Base-by-base conservation (phyloP, 2,113 vertebrate genomes). In the Sphaerodactylus townsendi region DNA sequence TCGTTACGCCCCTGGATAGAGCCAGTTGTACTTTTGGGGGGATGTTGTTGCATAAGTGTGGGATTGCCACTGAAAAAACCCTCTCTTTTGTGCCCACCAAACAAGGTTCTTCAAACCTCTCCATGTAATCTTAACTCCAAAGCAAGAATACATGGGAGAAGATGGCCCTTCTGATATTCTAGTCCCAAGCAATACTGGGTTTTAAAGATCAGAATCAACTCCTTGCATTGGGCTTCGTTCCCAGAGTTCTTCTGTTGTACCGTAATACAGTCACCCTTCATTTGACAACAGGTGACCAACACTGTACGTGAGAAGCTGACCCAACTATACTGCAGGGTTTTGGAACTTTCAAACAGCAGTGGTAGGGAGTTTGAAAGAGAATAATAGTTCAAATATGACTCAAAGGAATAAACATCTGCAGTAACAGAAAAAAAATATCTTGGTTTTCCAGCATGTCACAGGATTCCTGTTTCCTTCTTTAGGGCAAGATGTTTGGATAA, bases 301-400 rank as follows among this genome's bases (percentile, higher is more conserved):
- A n/a, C 46, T 23, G 48, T 71, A 78, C 14, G 23, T 70, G 50
- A 69, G n/a, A 70, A 77, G 44, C 68, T 46, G 21, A 62, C 83
- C 78, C 65, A 77, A 35, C 21, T 15, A 25, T 19, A 76, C 33
- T 41, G 66, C 50, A 35, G 65, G 68, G 39, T 7, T 28, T 78
- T 59, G 66, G 74, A 71, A 82, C 56, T 3, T 2, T 21, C 15
- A 59, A 59, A 25, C 3, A 59, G 15, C n/a, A n/a, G 19, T 64
- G 33, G 69, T 30, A 19, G 59, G 50, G 33, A n/a, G n/a, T 62
- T 35, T 74, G 41, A 74, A 65, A 74, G 53, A 17, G 33, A 30
- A 44, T 72, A 82, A 72, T 82, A 80, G 50, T 79, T 80, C 65
- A 69, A 69, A 82, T 62, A 72, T 82, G 14, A 72, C 62, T 62